A percentile compares a stretch with the other conserved stretches of the same genome.
Evolutionary conservation across 2,113 vertebrate species (phyloP).

Genomic region (Burhinus oedicnemus): DNA sequence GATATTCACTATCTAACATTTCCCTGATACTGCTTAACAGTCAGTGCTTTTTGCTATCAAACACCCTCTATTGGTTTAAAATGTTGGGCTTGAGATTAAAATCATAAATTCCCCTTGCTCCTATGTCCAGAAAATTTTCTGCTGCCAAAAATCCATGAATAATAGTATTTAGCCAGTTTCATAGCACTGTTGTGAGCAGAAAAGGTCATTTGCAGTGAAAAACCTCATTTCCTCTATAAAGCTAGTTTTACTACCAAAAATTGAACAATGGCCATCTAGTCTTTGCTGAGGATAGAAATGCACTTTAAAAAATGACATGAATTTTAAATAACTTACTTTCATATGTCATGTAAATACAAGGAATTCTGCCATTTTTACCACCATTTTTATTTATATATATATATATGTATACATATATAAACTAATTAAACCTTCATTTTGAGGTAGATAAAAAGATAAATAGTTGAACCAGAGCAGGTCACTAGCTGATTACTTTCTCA

Average conservation of each 20-base stretch:
- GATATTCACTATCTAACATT: neutral
- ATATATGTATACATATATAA: neutral
- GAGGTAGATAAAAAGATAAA: neutral
- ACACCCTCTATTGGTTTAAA: neutral
- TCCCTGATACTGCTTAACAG: neutral
- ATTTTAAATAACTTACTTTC: neutral
- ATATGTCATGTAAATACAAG: neutral
- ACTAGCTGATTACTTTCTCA: neutral
- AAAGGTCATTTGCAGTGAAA: neutral
- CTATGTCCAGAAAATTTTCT: neutral
- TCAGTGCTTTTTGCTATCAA: neutral
- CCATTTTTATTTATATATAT: neutral
- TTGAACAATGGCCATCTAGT: neutral
- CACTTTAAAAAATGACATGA: neutral
- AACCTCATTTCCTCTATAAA: neutral
- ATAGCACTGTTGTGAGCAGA: neutral
- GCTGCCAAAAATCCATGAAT: neutral
- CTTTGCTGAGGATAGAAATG: neutral
- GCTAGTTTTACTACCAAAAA: conserved; percentile 23
- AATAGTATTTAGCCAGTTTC: neutral
- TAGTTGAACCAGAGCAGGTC: neutral
- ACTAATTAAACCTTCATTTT: neutral
- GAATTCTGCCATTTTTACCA: neutral
- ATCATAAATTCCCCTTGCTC: neutral
- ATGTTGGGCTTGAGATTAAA: neutral